Evolutionary conservation across 2,113 vertebrate species (phyloP).

Genomic region (Sarotherodon lohbergeri): DNA sequence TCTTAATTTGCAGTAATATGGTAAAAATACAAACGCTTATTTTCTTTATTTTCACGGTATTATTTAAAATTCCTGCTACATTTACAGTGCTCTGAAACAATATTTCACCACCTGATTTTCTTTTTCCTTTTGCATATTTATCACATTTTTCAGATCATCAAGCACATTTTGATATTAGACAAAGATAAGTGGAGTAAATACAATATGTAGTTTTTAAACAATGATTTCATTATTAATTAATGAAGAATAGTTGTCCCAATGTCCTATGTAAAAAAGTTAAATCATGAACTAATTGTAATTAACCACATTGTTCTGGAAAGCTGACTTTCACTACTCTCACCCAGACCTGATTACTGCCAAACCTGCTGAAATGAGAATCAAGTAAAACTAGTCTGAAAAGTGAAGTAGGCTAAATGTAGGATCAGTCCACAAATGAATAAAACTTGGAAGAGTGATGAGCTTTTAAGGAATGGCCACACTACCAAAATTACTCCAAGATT

Average conservation of each 20-base stretch:
- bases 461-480: background rate
- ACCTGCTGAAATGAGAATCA: background rate
- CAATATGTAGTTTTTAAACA: background rate
- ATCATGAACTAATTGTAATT: background rate
- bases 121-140: background rate
- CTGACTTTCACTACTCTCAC: background rate
- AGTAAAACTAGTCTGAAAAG: background rate
- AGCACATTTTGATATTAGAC: background rate
- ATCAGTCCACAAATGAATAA: fast-evolving
- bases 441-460: background rate
- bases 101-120: fast-evolving
- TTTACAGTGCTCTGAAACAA: background rate
- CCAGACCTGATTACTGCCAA: too few relatives aligned
- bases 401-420: background rate
- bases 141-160: background rate
- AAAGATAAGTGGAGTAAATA: background rate
- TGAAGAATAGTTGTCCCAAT: fast-evolving
- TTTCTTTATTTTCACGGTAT: fast-evolving
- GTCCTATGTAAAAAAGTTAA: background rate
- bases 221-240: background rate
- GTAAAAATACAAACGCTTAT: background rate
- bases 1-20: background rate
- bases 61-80: fast-evolving
- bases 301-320: background rate
- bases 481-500: background rate